Conservation (phyloP, 2,888 invertebrate genomes). For the Acanthosoma haemorrhoidale region DNA sequence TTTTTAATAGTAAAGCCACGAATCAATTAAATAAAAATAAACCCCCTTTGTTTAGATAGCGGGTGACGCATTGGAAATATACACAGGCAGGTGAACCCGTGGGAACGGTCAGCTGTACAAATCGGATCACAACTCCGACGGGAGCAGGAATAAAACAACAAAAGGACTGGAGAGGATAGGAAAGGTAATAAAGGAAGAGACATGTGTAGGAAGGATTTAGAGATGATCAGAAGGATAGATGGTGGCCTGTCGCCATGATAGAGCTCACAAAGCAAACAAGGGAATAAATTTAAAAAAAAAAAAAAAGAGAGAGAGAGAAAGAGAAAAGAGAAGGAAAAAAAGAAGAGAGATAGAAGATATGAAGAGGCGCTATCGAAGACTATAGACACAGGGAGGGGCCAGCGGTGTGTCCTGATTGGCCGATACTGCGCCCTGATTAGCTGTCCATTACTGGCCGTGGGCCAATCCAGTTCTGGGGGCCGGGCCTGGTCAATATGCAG, state of each 20-base stretch:
- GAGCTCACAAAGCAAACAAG: slow-evolving; percentile 12
- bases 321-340: background rate
- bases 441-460: slow-evolving; percentile 35
- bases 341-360: slow-evolving; percentile 14
- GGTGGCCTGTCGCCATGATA: slow-evolving; percentile 6
- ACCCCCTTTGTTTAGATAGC: too few species aligned
- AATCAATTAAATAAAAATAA: too few species aligned
- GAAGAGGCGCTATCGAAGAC: background rate
- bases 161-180: slow-evolving; percentile 29
- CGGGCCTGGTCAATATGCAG: slow-evolving; percentile 3
- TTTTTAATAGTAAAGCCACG: too few species aligned
- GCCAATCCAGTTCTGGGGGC: background rate
- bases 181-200: background rate
- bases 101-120: background rate
- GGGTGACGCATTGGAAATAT: too few species aligned
- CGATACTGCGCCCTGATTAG: slow-evolving; percentile 33
- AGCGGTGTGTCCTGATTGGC: slow-evolving; percentile 26
- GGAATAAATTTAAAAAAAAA: slow-evolving; percentile 5
- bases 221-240: background rate
- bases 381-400: slow-evolving; percentile 2
- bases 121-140: background rate
- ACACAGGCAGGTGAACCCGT: too few species aligned
- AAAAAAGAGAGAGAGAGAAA: slow-evolving; percentile 12
- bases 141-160: background rate
- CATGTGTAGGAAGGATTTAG: slow-evolving; percentile 16